Evolutionary conservation across 2,797 vertebrate species (phyloP).

Genomic region (Leptatherina wallacei): DNA sequence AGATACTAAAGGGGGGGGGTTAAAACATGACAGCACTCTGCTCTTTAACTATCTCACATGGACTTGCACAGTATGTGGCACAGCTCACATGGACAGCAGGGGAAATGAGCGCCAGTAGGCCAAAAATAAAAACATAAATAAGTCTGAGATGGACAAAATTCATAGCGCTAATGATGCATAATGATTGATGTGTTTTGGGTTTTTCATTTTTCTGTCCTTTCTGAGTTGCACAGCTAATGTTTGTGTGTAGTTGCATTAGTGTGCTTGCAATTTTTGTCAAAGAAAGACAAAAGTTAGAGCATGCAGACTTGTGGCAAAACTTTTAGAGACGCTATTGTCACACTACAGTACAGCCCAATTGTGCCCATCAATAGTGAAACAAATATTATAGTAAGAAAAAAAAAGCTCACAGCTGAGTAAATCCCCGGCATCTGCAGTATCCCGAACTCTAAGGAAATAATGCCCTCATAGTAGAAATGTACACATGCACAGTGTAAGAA

Average conservation of each 20-base stretch:
- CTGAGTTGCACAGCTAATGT: conserved; percentile 45
- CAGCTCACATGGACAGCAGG: conserved; percentile 37
- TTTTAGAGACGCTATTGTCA: conserved; percentile 16
- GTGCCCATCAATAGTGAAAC: conserved; percentile 62
- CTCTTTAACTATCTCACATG: conserved; percentile 66
- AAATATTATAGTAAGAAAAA: conserved; percentile 64
- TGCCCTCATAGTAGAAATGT: conserved; percentile 55
- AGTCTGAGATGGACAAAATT: conserved; percentile 59
- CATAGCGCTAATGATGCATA: conserved; percentile 71
- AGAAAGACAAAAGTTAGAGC: conserved; percentile 19
- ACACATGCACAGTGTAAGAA: conserved; percentile 63
- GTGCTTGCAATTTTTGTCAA: conserved; percentile 23
- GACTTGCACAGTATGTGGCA: conserved; percentile 61
- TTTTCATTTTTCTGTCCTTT: conserved; percentile 64
- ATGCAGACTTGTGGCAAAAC: conserved; percentile 25
- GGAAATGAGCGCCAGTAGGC: conserved; percentile 57
- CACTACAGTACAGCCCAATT: conserved; percentile 33
- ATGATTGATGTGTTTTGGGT: conserved; percentile 64
- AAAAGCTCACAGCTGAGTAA: conserved; percentile 60
- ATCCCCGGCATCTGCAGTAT: conserved; percentile 63
- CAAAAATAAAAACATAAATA: conserved; percentile 26
- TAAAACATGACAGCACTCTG: conserved; percentile 62
- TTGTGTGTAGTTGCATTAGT: conserved; percentile 18
- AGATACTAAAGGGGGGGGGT: conserved; percentile 32
- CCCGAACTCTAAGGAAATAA: conserved; percentile 65